These are phyloP conservation scores for Candidula unifasciata DNA, from an alignment of 2,888 invertebrate genomes.

Conservation along the genomic window DNA sequence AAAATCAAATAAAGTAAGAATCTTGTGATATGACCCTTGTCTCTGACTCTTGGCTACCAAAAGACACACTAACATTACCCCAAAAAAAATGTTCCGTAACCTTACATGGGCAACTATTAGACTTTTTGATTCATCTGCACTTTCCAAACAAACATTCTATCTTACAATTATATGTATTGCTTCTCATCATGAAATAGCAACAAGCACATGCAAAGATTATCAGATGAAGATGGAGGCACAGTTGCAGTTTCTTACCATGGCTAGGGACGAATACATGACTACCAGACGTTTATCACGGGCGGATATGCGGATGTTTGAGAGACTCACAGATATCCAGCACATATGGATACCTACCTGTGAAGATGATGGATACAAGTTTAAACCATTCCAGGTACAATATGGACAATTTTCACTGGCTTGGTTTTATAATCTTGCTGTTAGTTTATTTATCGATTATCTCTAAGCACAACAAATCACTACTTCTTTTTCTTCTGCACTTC, in stretches of 20 bases:
- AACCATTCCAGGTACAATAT: conserved; percentile 22
- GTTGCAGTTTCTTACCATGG: neutral
- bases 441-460: neutral
- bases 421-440: neutral
- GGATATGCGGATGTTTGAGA: neutral
- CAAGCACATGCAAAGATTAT: neutral
- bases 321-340: neutral
- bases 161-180: neutral
- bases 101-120: too few relatives aligned
- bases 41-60: too few relatives aligned
- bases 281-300: neutral
- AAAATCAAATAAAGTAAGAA: too few relatives aligned
- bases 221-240: neutral
- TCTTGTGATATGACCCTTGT: too few relatives aligned
- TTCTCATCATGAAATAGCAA: neutral
- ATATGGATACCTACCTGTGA: conserved; percentile 26
- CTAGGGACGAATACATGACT: neutral
- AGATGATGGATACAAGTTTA: neutral
- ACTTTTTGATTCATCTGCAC: neutral
- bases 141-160: neutral
- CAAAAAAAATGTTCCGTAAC: too few relatives aligned
- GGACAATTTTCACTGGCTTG: neutral
- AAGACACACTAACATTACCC: too few relatives aligned
- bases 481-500: too few relatives aligned
- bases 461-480: neutral